Evolutionary conservation across 2,797 vertebrate species (phyloP).

Genomic region (Chanos chanos): DNA sequence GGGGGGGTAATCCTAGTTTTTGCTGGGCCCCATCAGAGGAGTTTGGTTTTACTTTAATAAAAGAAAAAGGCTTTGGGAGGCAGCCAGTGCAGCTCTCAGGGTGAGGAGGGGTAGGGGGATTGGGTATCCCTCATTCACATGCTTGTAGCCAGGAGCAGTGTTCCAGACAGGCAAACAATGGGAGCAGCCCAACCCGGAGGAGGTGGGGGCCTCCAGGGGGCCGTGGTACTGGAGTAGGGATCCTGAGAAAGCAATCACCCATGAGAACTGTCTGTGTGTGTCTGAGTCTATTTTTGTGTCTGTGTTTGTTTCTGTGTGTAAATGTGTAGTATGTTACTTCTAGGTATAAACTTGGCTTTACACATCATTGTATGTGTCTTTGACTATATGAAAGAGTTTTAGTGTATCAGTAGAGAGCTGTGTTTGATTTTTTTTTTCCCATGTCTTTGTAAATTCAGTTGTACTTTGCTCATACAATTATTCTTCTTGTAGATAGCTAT

Average conservation of each 20-base stretch:
- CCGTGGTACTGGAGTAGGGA: conserved; percentile 40
- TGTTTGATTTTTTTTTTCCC: no score
- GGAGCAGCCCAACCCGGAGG: conserved; percentile 41
- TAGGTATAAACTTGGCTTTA: neutral
- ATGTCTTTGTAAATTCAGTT: no score
- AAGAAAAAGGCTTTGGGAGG: conserved; percentile 35
- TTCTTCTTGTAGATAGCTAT: no score
- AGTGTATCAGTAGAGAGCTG: no score
- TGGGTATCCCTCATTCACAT: conserved; percentile 52
- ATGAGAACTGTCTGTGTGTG: conserved; percentile 6
- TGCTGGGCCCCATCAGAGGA: conserved; percentile 39
- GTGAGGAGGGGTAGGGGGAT: conserved; percentile 16
- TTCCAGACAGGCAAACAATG: conserved; percentile 72
- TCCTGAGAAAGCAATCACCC: conserved; percentile 53
- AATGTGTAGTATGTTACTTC: neutral
- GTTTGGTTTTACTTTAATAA: conserved; percentile 42
- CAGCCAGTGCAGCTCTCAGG: conserved; percentile 1
- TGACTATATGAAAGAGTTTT: no score
- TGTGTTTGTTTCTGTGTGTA: no score
- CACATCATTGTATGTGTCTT: no score
- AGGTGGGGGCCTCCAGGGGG: conserved; percentile 25
- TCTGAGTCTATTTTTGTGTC: neutral
- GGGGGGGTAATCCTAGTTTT: conserved; percentile 28
- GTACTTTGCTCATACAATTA: no score
- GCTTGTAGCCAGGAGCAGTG: conserved; percentile 46